A percentile compares a stretch with the other conserved stretches of the same genome.
These are phyloP conservation scores for Apotomis turbidana DNA, from an alignment of 2,888 invertebrate species.

Conservation along the genomic window DNA sequence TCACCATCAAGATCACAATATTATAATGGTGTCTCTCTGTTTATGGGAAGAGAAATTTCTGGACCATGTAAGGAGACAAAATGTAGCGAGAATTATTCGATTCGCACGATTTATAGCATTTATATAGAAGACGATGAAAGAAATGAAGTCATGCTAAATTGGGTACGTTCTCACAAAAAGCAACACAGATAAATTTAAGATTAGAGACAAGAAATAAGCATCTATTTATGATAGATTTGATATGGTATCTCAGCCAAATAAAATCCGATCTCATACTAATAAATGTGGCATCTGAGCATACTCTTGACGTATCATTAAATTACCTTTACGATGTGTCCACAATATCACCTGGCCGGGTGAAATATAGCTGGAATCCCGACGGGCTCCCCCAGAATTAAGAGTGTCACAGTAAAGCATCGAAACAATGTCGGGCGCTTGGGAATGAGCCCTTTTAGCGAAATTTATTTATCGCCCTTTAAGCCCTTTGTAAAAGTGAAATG, in stretches of 20 bases:
- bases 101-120: no score
- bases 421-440: constrained; percentile 36
- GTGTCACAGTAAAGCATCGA: constrained; percentile 41
- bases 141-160: no score
- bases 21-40: constrained; percentile 21
- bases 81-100: neutral
- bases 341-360: constrained; percentile 21
- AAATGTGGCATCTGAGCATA: neutral
- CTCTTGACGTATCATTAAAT: constrained; percentile 4
- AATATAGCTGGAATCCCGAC: constrained; percentile 26
- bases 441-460: constrained; percentile 38
- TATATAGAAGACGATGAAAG: no score
- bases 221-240: no score
- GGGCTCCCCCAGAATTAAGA: constrained; percentile 37
- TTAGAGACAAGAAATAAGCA: no score
- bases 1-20: constrained; percentile 49
- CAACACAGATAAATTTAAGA: no score
- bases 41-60: neutral
- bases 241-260: no score
- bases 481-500: constrained; percentile 31
- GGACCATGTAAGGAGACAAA: constrained; percentile 1
- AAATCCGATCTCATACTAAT: no score
- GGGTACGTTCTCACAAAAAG: no score
- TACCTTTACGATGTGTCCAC: neutral
- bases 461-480: constrained; percentile 40